These are phyloP conservation scores for Seladonia tumulorum DNA, from an alignment of 2,888 invertebrate species.

Conservation along the genomic window DNA sequence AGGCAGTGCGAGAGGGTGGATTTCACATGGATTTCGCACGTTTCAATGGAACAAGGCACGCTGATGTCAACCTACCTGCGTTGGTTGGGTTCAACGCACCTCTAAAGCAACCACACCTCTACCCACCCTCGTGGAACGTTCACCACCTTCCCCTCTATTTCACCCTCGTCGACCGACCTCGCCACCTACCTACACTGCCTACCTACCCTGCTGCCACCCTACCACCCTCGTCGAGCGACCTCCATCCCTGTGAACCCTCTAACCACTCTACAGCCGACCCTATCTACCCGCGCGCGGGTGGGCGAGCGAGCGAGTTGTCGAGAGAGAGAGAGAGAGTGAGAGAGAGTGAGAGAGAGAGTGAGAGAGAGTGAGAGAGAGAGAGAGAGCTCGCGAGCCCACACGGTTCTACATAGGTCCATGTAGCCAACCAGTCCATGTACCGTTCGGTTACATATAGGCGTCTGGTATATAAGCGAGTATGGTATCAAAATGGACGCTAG, in stretches of 20 bases:
- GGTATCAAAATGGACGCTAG: slow-evolving; percentile 80
- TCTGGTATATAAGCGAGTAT: slow-evolving; percentile 71
- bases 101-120: slow-evolving; percentile 84
- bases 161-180: slow-evolving; percentile 69
- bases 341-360: neutral
- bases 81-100: slow-evolving; percentile 82
- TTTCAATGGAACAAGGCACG: slow-evolving; percentile 82
- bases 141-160: slow-evolving; percentile 77
- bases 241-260: slow-evolving; percentile 73
- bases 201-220: slow-evolving; percentile 56
- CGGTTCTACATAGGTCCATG: slow-evolving; percentile 66
- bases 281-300: slow-evolving; percentile 64
- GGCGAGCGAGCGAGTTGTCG: neutral
- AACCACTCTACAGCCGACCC: slow-evolving; percentile 76
- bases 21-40: slow-evolving; percentile 82
- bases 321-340: neutral
- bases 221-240: slow-evolving; percentile 66
- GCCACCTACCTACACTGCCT: slow-evolving; percentile 67
- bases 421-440: slow-evolving; percentile 30
- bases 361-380: neutral
- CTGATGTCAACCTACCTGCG: slow-evolving; percentile 82
- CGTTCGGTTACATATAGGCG: slow-evolving; percentile 42
- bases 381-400: slow-evolving; percentile 55
- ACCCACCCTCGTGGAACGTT: slow-evolving; percentile 80
- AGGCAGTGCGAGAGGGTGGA: slow-evolving; percentile 68